Conservation (phyloP, 2,797 vertebrate species). For the Sparus aurata region DNA sequence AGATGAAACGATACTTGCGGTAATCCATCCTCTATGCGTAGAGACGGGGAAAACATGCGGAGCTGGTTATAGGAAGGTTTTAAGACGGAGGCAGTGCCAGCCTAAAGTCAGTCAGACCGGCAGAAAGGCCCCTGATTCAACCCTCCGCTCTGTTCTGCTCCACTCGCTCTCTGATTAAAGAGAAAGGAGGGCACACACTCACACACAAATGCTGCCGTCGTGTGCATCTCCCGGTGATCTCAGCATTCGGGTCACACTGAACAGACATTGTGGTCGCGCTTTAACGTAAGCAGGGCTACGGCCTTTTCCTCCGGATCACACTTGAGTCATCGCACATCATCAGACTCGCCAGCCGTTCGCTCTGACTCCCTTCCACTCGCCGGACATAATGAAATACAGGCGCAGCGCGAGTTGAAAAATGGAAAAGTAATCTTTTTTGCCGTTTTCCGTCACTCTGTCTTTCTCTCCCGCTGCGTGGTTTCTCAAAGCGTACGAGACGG, state of each 20-base stretch:
- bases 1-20: slow-evolving; percentile 71
- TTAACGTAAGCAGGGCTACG: slow-evolving; percentile 47
- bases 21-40: slow-evolving; percentile 63
- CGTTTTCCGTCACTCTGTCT: slow-evolving; percentile 37
- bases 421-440: slow-evolving; percentile 41
- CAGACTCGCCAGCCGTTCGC: slow-evolving; percentile 34
- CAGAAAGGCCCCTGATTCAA: slow-evolving; percentile 63
- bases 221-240: slow-evolving; percentile 42
- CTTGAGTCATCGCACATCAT: slow-evolving; percentile 57
- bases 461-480: slow-evolving; percentile 7
- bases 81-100: slow-evolving; percentile 67
- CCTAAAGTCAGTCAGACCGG: slow-evolving; percentile 52
- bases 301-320: slow-evolving; percentile 41
- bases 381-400: slow-evolving; percentile 58
- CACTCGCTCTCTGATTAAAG: slow-evolving; percentile 79
- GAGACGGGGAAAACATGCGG: slow-evolving; percentile 73
- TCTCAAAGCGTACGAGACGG: slow-evolving; percentile 25
- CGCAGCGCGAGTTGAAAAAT: slow-evolving; percentile 40
- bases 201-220: slow-evolving; percentile 29
- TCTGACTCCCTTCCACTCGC: slow-evolving; percentile 17
- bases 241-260: slow-evolving; percentile 42
- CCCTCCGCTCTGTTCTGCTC: slow-evolving; percentile 69
- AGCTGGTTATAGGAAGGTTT: slow-evolving; percentile 69
- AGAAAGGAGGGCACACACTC: slow-evolving; percentile 48
- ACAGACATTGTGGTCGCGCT: slow-evolving; percentile 45